phyloP scores from a whole-genome alignment of 1,140 invertebrate species.

The Trypoxylus dichotomus region DNA sequence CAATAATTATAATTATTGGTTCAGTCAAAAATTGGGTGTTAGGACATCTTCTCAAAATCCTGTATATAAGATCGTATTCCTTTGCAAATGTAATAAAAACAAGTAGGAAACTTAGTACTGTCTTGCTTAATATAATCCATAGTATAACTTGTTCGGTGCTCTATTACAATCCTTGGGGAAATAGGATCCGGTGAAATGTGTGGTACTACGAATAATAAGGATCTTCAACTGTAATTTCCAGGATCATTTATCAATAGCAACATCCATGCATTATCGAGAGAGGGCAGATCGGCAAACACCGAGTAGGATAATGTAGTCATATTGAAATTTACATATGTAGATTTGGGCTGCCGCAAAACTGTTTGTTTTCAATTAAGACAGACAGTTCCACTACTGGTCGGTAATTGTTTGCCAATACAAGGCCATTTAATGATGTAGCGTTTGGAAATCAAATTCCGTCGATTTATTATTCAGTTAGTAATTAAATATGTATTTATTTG shows the following conservation, averaged over 20 bases:
- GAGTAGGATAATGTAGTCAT: conserved; percentile 35
- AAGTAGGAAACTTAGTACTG: neutral
- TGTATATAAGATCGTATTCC: too few species aligned
- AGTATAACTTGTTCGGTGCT: neutral
- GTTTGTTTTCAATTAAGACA: conserved; percentile 36
- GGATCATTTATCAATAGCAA: conserved; percentile 36
- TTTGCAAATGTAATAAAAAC: too few species aligned
- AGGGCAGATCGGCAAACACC: conserved; percentile 30
- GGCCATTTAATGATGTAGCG: neutral
- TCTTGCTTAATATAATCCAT: neutral
- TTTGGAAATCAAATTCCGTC: conserved; percentile 15
- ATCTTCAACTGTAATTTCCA: conserved; percentile 30
- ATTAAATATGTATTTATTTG: too few species aligned
- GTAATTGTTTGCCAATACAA: conserved; percentile 27
- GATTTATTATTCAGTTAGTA: neutral
- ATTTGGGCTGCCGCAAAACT: conserved; percentile 32
- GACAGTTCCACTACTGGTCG: conserved; percentile 19
- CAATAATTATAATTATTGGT: too few species aligned
- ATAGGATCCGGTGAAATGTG: conserved; percentile 19
- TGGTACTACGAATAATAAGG: conserved; percentile 24
- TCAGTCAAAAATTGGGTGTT: too few species aligned
- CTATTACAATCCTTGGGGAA: neutral
- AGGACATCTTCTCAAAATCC: too few species aligned
- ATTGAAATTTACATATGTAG: conserved; percentile 36
- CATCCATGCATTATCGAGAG: conserved; percentile 35